A percentile compares a stretch with the other conserved stretches of the same genome.
Conservation (phyloP, 1,140 invertebrate genomes). For the Nasonia giraulti region DNA sequence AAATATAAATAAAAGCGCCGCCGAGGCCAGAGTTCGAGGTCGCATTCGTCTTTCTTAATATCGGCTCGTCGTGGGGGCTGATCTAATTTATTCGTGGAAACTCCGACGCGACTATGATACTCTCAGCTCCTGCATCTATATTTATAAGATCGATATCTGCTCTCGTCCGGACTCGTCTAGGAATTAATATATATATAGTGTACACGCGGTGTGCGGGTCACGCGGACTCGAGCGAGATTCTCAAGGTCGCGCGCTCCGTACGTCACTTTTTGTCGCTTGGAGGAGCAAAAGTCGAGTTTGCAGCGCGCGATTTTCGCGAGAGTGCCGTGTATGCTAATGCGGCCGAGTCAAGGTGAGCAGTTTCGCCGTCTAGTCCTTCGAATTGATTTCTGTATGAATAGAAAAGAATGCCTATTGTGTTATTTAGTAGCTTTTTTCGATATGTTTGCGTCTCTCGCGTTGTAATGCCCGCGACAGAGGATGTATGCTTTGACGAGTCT, state of each 20-base stretch:
- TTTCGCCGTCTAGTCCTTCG: neutral
- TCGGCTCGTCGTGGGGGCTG: conserved; percentile 60
- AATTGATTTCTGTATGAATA: neutral
- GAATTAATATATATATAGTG: conserved; percentile 10
- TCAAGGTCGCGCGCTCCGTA: neutral
- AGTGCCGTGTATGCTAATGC: conserved; percentile 19
- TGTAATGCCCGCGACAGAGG: conserved; percentile 4
- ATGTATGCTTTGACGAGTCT: conserved; percentile 7
- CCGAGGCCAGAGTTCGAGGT: conserved; percentile 58
- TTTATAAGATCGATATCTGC: conserved; percentile 66
- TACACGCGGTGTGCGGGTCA: neutral
- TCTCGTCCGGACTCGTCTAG: neutral
- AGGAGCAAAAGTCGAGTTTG: neutral
- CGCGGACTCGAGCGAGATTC: neutral
- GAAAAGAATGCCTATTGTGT: conserved; percentile 5
- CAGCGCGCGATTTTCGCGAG: neutral
- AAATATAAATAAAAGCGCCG: conserved; percentile 12
- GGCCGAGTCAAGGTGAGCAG: neutral
- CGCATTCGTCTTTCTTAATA: conserved; percentile 58
- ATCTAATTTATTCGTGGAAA: conserved; percentile 61
- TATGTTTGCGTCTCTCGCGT: neutral
- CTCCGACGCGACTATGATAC: conserved; percentile 55
- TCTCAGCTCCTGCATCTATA: conserved; percentile 60
- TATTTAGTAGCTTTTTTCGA: conserved; percentile 8
- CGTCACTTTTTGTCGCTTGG: neutral